These are phyloP conservation scores for Channa maculata DNA, from an alignment of 2,113 vertebrate genomes.

Conservation along the genomic window DNA sequence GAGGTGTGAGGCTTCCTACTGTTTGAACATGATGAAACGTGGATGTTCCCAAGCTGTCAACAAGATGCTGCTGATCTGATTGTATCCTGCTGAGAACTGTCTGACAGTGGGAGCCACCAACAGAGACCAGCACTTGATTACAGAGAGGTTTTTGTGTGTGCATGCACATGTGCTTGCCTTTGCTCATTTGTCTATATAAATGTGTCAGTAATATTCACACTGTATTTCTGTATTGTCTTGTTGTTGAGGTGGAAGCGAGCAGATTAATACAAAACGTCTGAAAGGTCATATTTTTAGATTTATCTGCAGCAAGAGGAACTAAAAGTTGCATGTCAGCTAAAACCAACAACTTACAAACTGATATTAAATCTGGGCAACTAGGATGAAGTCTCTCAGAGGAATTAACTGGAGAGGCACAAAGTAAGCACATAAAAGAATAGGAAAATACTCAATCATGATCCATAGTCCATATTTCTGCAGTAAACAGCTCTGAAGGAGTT, in stretches of 20 bases:
- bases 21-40: slow-evolving; percentile 46
- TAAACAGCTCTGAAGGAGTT: slow-evolving; percentile 24
- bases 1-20: slow-evolving; percentile 43
- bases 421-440: slow-evolving; percentile 45
- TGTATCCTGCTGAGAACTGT: slow-evolving; percentile 53
- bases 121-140: slow-evolving; percentile 39
- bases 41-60: slow-evolving; percentile 47
- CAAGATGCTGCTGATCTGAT: slow-evolving; percentile 52
- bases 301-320: neutral
- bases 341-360: slow-evolving; percentile 10
- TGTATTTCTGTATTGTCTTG: neutral
- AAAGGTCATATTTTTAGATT: neutral
- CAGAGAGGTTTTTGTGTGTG: slow-evolving; percentile 11
- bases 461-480: slow-evolving; percentile 23
- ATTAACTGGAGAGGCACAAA: slow-evolving; percentile 28
- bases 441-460: slow-evolving; percentile 16
- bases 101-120: slow-evolving; percentile 47
- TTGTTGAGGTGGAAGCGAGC: neutral
- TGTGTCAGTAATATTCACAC: neutral
- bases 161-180: neutral
- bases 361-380: slow-evolving; percentile 62
- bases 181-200: slow-evolving; percentile 1
- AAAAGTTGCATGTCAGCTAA: slow-evolving; percentile 10
- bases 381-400: slow-evolving; percentile 56
- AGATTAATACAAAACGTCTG: neutral